Evolutionary conservation across 2,888 invertebrate genomes (phyloP).

Genomic region (Melipona beecheii): DNA sequence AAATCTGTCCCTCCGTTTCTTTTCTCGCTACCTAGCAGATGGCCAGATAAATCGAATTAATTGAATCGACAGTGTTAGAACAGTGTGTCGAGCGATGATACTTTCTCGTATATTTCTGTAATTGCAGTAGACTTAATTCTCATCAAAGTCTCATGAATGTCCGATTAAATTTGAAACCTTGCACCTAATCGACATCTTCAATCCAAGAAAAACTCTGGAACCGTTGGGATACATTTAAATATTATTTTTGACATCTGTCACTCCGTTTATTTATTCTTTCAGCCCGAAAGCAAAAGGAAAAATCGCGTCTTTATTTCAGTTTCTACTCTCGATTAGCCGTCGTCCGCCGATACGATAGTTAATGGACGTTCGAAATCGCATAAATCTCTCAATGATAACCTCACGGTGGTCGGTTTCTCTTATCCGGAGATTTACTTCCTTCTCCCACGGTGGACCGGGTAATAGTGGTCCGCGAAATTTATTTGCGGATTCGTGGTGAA

Average conservation of each 20-base stretch:
- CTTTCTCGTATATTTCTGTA: background rate
- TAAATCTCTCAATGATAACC: slow-evolving; percentile 69
- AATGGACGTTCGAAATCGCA: slow-evolving; percentile 47
- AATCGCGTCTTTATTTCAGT: slow-evolving; percentile 8
- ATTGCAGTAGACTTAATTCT: background rate
- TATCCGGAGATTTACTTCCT: slow-evolving; percentile 70
- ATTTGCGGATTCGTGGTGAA: slow-evolving; percentile 71
- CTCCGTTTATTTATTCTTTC: too few relatives aligned
- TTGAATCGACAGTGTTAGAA: background rate
- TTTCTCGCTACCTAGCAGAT: background rate
- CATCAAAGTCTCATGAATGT: background rate
- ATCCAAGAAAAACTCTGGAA: background rate
- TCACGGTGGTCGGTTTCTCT: slow-evolving; percentile 56
- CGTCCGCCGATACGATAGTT: slow-evolving; percentile 23
- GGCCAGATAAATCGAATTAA: background rate
- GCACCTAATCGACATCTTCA: background rate
- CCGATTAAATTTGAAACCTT: background rate
- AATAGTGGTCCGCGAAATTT: slow-evolving; percentile 68
- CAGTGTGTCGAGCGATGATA: rapidly evolving
- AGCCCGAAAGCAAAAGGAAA: too few relatives aligned
- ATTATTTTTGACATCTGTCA: too few relatives aligned
- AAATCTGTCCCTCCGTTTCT: background rate
- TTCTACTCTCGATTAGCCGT: slow-evolving; percentile 18
- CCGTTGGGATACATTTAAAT: background rate
- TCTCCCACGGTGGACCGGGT: slow-evolving; percentile 44